phyloP scores from a whole-genome alignment of 2,113 vertebrate species.

The Acrocephalus arundinaceus region DNA sequence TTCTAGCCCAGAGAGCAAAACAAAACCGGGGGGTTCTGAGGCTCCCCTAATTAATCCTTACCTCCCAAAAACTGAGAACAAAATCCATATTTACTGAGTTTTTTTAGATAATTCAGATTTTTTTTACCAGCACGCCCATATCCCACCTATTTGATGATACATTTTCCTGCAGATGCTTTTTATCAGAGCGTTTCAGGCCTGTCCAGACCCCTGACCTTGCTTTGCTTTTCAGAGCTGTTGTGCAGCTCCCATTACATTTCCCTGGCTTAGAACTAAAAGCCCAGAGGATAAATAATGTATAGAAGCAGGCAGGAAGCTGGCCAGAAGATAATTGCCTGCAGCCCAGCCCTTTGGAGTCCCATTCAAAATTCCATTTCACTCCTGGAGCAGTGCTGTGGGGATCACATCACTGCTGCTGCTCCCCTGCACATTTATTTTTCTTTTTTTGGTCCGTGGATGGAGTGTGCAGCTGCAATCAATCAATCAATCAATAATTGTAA shows the following conservation, averaged over 20 bases:
- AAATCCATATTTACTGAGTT: background rate
- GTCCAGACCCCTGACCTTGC: background rate
- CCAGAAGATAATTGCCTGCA: background rate
- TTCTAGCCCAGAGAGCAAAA: no score
- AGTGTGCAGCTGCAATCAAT: background rate
- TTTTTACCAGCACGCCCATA: background rate
- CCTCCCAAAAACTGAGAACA: background rate
- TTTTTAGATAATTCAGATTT: background rate
- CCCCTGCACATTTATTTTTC: rapidly evolving
- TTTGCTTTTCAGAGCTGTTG: background rate
- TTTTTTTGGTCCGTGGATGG: background rate
- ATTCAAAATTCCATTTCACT: background rate
- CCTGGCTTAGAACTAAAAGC: background rate
- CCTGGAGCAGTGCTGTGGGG: background rate
- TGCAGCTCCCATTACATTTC: background rate
- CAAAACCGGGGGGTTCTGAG: background rate
- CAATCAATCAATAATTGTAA: no score
- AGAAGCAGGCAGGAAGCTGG: background rate
- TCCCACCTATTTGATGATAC: background rate
- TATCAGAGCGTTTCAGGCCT: background rate
- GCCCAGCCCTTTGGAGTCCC: background rate
- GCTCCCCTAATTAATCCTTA: background rate
- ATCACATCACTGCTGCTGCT: conserved; percentile 15
- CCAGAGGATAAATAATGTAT: background rate
- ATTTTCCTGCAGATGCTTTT: background rate